Base-by-base conservation (phyloP, 30 jellyfish, hydroid and myxozoan species). In the Aurelia coerulea region DNA sequence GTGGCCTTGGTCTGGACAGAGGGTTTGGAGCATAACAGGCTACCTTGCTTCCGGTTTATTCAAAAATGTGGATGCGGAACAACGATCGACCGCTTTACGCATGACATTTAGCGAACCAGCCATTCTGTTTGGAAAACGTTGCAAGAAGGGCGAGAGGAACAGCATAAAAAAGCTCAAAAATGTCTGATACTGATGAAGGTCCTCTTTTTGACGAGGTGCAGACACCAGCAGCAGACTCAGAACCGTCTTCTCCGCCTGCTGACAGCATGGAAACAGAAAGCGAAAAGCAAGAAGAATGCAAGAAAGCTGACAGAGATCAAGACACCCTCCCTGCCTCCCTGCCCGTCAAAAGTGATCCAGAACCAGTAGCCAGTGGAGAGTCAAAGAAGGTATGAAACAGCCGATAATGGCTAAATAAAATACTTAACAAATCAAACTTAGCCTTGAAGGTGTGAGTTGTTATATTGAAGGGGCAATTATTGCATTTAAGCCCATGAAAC, bases 151-250 rank as follows among this genome's bases (percentile, higher is more conserved):
- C 51, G 0, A 39, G 51, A 39, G 51, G 51, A 39, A 39, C 51
- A 3, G 51, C 51, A 39, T 39, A 2, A 59, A 16, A 59, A 59
- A 59, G 68, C 10, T 29, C 16, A 35, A 49, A 62, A 10, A 84
- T 84, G 93, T 68, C 93, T 41, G 93, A 84, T 73, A 66, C 67
- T 6, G 93, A 84, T 32, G 91, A 82, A 17, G 46, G 85, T 19
- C 93, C 93, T 33, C 93, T 84, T 35, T 84, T 84, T 37, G 93
- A 84, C 2, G 87, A 73, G 68, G 87, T 62, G 34, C 53, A 63
- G 23, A 87, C 73, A 13, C 51, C 73, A 2, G 42, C 87, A 46
- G 73, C 81, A 62, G 68, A 65, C 1, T 29, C 63, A 37, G 78
- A 73, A 4, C 74, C 59, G 52, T 62, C 76, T 0, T 15, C 74